Base-by-base conservation (phyloP, 2,888 invertebrate genomes). In the Xanthia icteritia region DNA sequence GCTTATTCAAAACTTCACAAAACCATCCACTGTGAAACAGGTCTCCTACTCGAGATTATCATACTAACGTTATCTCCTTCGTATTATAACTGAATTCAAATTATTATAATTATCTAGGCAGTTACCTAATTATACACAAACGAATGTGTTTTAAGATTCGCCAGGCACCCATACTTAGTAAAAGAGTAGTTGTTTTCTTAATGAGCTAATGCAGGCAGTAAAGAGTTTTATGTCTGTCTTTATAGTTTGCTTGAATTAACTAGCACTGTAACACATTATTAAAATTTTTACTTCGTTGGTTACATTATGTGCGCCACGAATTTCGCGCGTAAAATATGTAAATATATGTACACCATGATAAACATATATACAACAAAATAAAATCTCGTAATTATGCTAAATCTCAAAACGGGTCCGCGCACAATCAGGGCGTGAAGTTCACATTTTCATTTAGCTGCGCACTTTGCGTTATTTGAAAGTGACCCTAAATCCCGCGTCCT, bases 301-400 rank as follows among this genome's bases (percentile, higher is more conserved):
- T 91, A 89, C 90, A 90, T 91, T 91, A 89, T 89, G 86, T 89
- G 89, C 86, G 84, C 88, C 89, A 89, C 88, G 89, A 92, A 90
- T 92, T 93, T 92, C 89, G 90, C 90, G 90, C 87, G 85, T 92
- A 91, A 92, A 91, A 87, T 92, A 94, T 94, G 93, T 89, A 90
- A 94, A 94, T 93, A 85, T 92, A 92, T 91, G 91, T 92, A 88
- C 86, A 87, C 89, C 86, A 89, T 84, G 89, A 90, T 93, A 92
- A 93, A 92, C 91, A 91, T 90, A 91, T 90, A 92, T 89, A 91
- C 86, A 93, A 92, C 88, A 92, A 92, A 93, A 91, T 92, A 92
- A 90, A 92, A 93, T 92, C 92, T 92, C 90, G 91, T 92, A 92
- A 94, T 94, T 94, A 95, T 95, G 93, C 92, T 91, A 94, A 94